Evolutionary conservation across 1,140 invertebrate species (phyloP).

Genomic region (Chionoecetes opilio): DNA sequence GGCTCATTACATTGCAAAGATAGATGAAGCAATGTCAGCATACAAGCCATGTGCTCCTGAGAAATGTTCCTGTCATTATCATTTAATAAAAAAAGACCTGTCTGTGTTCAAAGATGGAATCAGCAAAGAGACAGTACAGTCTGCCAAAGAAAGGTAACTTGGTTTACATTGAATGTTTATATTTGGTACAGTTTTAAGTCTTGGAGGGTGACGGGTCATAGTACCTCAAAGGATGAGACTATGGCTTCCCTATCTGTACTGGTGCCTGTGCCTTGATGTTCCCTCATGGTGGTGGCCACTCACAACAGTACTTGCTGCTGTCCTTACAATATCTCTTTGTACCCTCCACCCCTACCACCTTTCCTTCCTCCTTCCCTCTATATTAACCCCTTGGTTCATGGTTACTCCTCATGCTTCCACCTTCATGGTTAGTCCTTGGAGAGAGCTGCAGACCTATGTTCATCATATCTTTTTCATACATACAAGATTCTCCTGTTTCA

Average conservation of each 20-base stretch:
- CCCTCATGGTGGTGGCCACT: no score
- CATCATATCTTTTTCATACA: no score
- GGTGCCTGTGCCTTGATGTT: no score
- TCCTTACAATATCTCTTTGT: not conserved
- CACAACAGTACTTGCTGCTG: not conserved
- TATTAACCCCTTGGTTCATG: no score
- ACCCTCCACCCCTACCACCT: not conserved
- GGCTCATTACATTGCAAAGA: constrained; percentile 1
- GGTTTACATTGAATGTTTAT: constrained; percentile 29
- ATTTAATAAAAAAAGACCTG: constrained; percentile 89
- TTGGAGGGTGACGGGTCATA: no score
- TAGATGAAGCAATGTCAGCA: constrained; percentile 62
- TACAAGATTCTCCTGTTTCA: no score
- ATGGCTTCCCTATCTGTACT: not conserved
- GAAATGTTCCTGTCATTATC: constrained; percentile 85
- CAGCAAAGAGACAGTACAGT: constrained; percentile 87
- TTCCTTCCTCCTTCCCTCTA: not conserved
- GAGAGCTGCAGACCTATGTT: no score
- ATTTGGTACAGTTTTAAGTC: not conserved
- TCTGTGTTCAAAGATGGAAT: constrained; percentile 89
- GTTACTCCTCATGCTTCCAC: no score
- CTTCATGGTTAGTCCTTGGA: no score
- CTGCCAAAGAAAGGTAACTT: constrained; percentile 86
- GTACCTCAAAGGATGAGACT: not conserved
- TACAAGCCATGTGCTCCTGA: constrained; percentile 65